Base-by-base conservation (phyloP, 2,797 vertebrate species). In the Knipowitschia caucasica region DNA sequence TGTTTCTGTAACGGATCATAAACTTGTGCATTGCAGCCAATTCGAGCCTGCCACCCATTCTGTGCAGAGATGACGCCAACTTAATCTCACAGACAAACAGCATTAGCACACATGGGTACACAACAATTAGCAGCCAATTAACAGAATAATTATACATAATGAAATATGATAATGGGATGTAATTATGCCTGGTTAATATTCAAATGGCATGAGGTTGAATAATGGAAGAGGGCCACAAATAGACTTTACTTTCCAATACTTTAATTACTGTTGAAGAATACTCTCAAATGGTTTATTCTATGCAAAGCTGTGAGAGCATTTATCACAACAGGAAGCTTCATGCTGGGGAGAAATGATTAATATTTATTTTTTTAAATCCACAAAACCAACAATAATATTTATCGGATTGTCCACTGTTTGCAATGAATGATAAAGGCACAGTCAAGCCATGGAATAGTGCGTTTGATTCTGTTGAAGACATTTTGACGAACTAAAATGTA, bases 51-150 rank as follows among this genome's bases (percentile, higher is more conserved):
- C n/a, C 17, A 21, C 10, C 36, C 36, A 12, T 43, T 24, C 3
- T 43, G 5, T 29, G 18, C 26, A 18, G 34, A 7, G 24, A 15
- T 25, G 14, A 3, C 2, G 40, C 40, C 17, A 24, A 36, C 49
- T 50, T 50, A 52, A 52, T 52, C 50, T 27, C n/a, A 39, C 4
- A 27, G 50, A 52, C 24, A 26, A 57, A 51, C 47, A 46, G 23
- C 26, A 50, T 30, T 39, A 39, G 36, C 36, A 56, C 38, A 50
- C 33, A n/a, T n/a, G 27, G 17, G 38, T 12, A 42, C 45, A 25
- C 44, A 52, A 30, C 59, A 62, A 50, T 62, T 50, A 50, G 45
- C 31, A 26, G 35, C 30, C 55, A 35, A 35, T 50, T 50, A 35
- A 36, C 49, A 15, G 30, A 30, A 9, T 20, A 46, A 46, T 29